Percentiles rank a stretch among this genome's conserved stretches.
Conservation (phyloP, 1,140 invertebrate species). For the Cherax quadricarinatus region DNA sequence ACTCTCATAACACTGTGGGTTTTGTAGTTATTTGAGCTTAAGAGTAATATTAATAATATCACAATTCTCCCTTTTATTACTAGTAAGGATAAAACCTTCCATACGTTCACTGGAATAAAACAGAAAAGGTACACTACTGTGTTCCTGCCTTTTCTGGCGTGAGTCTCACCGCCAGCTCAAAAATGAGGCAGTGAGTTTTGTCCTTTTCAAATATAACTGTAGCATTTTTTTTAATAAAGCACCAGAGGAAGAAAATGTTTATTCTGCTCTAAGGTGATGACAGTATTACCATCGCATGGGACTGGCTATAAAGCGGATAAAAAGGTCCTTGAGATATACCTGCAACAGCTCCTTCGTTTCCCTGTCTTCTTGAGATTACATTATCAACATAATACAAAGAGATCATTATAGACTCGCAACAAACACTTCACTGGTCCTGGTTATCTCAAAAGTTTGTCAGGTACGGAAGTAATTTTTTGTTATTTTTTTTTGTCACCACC, state of each 20-base stretch:
- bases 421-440: background rate
- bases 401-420: no score
- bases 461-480: conserved; percentile 41
- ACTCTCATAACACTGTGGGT: conserved; percentile 35
- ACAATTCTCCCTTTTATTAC: conserved; percentile 44
- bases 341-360: background rate
- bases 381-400: no score
- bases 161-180: background rate
- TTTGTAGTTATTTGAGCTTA: conserved; percentile 62
- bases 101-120: conserved; percentile 28
- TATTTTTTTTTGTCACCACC: background rate
- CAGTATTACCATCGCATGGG: conserved; percentile 43
- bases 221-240: conserved; percentile 34
- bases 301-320: background rate
- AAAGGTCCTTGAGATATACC: background rate
- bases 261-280: conserved; percentile 21
- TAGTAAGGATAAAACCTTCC: conserved; percentile 22
- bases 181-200: conserved; percentile 2
- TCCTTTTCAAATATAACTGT: conserved; percentile 9
- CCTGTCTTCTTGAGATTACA: background rate
- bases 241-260: conserved; percentile 53
- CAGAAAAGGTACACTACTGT: conserved; percentile 1
- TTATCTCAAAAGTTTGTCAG: conserved; percentile 41
- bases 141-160: background rate
- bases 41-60: conserved; percentile 58